Evolutionary conservation across 2,797 vertebrate genomes (phyloP), one percentile per base, ranked within the genome.

Genomic region (Syngnathus acus): DNA sequence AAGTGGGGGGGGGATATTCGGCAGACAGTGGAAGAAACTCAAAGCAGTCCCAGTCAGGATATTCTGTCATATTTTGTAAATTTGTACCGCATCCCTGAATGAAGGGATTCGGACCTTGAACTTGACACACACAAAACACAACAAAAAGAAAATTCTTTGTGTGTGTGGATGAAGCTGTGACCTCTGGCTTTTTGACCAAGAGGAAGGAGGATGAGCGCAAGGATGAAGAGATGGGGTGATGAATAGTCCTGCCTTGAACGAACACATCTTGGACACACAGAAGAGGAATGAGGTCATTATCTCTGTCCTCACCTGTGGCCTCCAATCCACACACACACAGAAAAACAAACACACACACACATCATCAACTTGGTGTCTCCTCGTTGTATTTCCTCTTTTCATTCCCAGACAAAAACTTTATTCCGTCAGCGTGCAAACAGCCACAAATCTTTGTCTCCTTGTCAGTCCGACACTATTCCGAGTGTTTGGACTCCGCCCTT

Each of bases 261-360:
- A 78, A 80, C 86, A 51, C 85, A 78, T 87, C 74, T 77, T 40
- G 59, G 77, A 73, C 72, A 82, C 83, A 78, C 73, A 81, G 81
- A 86, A 88, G 87, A 90, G 78, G 79, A 82, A 89, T 87, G 85
- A 88, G 89, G 88, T 90, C 84, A 87, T 90, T 89, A 89, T 88
- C 80, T 85, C 66, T 76, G 78, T 83, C 75, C 83, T 88, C 86
- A 89, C 87, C 86, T 88, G 86, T 87, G 83, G 81, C 82, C 85
- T 78, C 68, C 37, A 70, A 72, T 77, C 65, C 57, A 70, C 73
- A 71, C 72, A 71, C 72, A 73, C 79, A 76, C 64, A 54, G 13
- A 53, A 10, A 53, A 9, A 39, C 4, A 23, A 5, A 38, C 8
- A 21, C 10, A 23, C 37, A 23, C 64, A 40, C 64, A 40, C 9